Percentiles rank a stretch among this genome's conserved stretches.
Conservation (phyloP, 64 coral and sea anemone species). For the Dendrophyllia cribrosa region DNA sequence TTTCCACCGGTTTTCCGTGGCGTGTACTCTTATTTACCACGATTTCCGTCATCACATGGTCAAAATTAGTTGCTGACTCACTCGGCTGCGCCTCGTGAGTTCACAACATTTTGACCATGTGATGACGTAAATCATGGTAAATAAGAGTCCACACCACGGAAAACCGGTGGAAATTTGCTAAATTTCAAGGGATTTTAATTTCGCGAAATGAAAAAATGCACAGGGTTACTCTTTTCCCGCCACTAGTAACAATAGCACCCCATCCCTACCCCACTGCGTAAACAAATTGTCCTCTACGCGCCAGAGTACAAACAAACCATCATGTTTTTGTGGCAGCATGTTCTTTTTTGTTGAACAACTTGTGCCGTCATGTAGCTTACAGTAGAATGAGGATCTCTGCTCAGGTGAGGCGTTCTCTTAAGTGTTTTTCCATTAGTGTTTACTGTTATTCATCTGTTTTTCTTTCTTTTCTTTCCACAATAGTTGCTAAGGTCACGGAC, state of each 20-base stretch:
- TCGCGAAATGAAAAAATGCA: no score
- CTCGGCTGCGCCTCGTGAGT: no score
- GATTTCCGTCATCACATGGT: no score
- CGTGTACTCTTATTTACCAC: no score
- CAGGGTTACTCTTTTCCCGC: background rate
- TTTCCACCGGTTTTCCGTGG: no score
- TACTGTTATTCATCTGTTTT: constrained; percentile 27
- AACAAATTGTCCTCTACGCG: background rate
- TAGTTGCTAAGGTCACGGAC: constrained; percentile 87
- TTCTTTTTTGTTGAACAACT: background rate
- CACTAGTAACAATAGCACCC: background rate
- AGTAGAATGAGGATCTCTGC: constrained; percentile 91
- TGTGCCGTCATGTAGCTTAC: constrained; percentile 63
- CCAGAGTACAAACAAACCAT: background rate
- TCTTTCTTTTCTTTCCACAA: constrained; percentile 21
- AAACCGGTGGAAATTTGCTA: no score
- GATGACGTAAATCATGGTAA: no score
- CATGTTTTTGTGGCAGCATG: background rate
- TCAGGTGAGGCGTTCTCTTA: constrained; percentile 68
- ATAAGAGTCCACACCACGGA: no score
- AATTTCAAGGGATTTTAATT: no score
- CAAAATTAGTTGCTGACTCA: no score
- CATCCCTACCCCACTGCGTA: background rate
- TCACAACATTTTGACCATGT: no score
- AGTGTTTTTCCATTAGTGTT: background rate